These are phyloP conservation scores for Bovichtus diacanthus DNA, from an alignment of 2,797 vertebrate genomes.

Conservation along the genomic window DNA sequence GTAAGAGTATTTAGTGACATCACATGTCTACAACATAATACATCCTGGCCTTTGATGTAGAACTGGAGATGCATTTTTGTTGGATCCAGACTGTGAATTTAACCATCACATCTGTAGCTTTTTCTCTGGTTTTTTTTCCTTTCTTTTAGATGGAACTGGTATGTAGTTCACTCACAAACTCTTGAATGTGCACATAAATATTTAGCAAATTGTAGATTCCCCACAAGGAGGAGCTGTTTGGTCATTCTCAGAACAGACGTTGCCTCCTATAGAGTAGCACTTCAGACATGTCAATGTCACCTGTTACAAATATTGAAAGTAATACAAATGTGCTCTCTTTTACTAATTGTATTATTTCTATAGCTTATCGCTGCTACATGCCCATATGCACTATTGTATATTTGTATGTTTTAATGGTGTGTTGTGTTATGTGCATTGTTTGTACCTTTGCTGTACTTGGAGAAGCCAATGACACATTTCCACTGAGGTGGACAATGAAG, in stretches of 20 bases:
- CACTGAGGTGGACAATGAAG: too few species aligned
- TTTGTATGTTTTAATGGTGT: too few species aligned
- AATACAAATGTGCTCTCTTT: too few species aligned
- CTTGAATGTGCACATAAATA: not conserved
- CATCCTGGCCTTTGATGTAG: not conserved
- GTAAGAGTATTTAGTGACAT: constrained; percentile 29
- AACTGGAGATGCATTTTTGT: not conserved
- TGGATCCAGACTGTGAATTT: constrained; percentile 5
- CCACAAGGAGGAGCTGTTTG: constrained; percentile 4
- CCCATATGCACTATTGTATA: too few species aligned
- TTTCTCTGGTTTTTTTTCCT: not conserved
- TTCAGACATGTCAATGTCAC: not conserved
- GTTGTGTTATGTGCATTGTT: too few species aligned
- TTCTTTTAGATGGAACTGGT: not conserved
- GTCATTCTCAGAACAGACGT: not conserved
- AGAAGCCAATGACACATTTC: too few species aligned
- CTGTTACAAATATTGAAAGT: not conserved
- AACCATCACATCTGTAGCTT: not conserved
- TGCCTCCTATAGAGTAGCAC: not conserved
- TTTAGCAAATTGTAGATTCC: not conserved
- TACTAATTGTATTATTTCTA: too few species aligned
- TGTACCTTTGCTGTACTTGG: too few species aligned
- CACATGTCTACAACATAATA: not conserved
- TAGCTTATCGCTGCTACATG: too few species aligned
- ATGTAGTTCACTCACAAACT: not conserved